Conservation (phyloP, 2,797 vertebrate species). For the Spheniscus humboldti region DNA sequence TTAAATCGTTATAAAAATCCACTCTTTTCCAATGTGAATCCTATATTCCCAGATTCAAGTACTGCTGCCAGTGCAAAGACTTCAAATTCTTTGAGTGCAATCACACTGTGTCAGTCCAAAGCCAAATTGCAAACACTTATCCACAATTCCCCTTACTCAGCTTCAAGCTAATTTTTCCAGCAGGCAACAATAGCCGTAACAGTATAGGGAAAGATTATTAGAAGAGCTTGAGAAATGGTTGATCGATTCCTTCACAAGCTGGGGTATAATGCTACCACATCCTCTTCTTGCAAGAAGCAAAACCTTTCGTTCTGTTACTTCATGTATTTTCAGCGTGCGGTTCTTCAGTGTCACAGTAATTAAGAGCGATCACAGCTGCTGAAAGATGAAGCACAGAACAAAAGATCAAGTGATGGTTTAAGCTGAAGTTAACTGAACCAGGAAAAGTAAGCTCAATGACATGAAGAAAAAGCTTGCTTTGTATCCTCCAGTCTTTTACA, state of each 20-base stretch:
- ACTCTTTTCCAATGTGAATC: slow-evolving; percentile 40
- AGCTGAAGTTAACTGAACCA: slow-evolving; percentile 30
- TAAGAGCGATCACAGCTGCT: background rate
- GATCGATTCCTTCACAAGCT: background rate
- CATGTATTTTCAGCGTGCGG: background rate
- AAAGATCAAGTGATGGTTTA: slow-evolving; percentile 21
- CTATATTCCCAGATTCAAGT: slow-evolving; percentile 41
- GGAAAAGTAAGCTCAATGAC: background rate
- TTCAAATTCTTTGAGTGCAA: slow-evolving; percentile 56
- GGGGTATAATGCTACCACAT: background rate
- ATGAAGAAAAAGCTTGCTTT: background rate
- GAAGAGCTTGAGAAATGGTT: background rate
- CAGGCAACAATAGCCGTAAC: slow-evolving; percentile 14
- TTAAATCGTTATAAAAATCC: slow-evolving; percentile 52
- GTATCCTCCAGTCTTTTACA: background rate
- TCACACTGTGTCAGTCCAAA: slow-evolving; percentile 46
- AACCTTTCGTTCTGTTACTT: background rate
- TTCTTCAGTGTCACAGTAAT: slow-evolving; percentile 24
- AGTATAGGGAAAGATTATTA: background rate
- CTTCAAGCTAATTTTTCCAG: slow-evolving; percentile 48
- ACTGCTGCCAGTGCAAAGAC: slow-evolving; percentile 55
- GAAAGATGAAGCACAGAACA: background rate
- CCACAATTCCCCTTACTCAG: slow-evolving; percentile 54
- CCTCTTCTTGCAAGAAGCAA: background rate
- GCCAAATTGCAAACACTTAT: slow-evolving; percentile 59